Evolutionary conservation across 2,888 invertebrate species (phyloP), one percentile per base, ranked within the genome.

Genomic region (Lithophane ornitopus): DNA sequence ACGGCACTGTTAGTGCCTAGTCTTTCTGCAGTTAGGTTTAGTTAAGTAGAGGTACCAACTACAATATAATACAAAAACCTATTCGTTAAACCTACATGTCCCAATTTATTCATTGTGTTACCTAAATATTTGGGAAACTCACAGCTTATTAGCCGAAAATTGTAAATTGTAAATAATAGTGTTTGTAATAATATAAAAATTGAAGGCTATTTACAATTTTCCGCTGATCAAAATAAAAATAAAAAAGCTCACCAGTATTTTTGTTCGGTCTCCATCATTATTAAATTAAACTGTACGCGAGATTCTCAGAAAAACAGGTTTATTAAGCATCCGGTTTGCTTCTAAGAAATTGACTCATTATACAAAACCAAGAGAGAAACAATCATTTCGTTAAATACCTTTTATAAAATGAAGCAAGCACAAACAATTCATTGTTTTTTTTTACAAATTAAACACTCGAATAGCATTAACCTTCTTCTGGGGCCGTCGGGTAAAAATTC

Each of bases 271-370:
- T 39, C 26, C 34, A 28, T 39, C 59, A 19, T 14, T 14, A 46
- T 41, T 49, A 41, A 66, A 44, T 63, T 9, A 56, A 46, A 56
- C 44, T 14, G 4, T 16, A 8, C 39, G 16, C 28, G 39, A 46
- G 9, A 52, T 70, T 77, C 80, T 62, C 9, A 12, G 71, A 71
- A 70, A 6, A 54, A 80, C 56, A 39, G 34, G 58, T 78, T 73
- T 59, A 28, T 80, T n/a, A 12, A 59, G 63, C 26, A 72, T 72
- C 73, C 80, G 80, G 78, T 73, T 73, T n/a, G 66, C 7, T 67
- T 74, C 66, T 7, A 34, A 11, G 66, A 81, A 79, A 63, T 41
- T 68, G 78, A 79, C 44, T 74, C 75, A 67, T n/a, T 39, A 54
- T 12, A 67, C 3, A 67, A 67, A 39, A 28, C 6, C 7, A 16